Base-by-base conservation (phyloP, 1,140 invertebrate genomes). In the Megalonaias nervosa region DNA sequence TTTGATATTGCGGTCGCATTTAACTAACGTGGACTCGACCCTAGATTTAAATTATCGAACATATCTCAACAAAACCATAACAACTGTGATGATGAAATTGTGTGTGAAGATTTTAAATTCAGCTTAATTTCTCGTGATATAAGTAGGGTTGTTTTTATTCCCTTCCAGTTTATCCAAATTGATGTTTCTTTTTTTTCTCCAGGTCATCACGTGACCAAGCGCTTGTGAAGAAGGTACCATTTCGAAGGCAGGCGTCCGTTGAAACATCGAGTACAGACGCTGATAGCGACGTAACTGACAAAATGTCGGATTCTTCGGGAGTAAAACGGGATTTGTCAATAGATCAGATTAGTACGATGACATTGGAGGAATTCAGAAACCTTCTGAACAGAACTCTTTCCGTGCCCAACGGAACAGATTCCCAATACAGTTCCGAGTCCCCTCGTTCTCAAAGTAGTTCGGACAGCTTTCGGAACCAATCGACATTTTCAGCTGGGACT, bases 261-360 rank as follows among this genome's bases (percentile, higher is more conserved):
- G 67, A 68, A 21, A 64, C 38, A 48, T 48, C 38, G 9, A 48
- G 38, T 48, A 48, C 38, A 48, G 38, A 48, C 38, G 38, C 38
- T 48, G 67, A 67, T n/a, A 75, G 69, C 56, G 77, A 69, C 14
- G 74, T 48, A 71, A 21, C 76, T 26, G 80, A 83, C 60, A 74
- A 73, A 68, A 80, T 75, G 56, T 68, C 78, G 21, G 82, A 80
- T 1, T 73, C 75, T 5, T 59, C 48, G 31, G 69, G 61, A 26
- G 26, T 65, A 19, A 48, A 48, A 48, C 38, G 38, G 4, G 65
- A 66, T 62, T 60, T 80, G 13, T 60, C 74, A 26, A 81, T 83
- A n/a, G 82, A 85, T 58, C 74, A 81, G 59, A 85, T 86, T 16
- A 89, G 83, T 81, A 88, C 86, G 15, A 87, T 89, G 87, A 87